Evolutionary conservation across 2,113 vertebrate species (phyloP).

Genomic region (Lagenorhynchus albirostris): DNA sequence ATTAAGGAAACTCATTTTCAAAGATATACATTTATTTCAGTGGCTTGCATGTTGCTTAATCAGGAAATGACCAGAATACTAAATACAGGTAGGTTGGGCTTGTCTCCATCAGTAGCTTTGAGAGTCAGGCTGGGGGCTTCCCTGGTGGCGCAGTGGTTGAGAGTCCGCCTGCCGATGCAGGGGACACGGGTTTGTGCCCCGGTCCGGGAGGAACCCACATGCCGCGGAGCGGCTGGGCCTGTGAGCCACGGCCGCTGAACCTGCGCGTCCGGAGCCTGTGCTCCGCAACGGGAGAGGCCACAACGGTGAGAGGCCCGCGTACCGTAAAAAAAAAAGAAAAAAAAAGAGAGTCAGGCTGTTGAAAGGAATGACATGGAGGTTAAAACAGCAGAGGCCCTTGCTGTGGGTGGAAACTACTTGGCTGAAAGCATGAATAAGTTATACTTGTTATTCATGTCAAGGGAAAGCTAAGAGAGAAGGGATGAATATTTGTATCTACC

Average conservation of each 20-base stretch:
- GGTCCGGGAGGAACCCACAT: too few species aligned
- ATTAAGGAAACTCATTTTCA: slow-evolving; percentile 77
- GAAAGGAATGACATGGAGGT: not conserved
- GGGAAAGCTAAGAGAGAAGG: slow-evolving; percentile 34
- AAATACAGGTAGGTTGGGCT: slow-evolving; percentile 30
- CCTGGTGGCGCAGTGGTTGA: too few species aligned
- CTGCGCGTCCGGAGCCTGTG: too few species aligned
- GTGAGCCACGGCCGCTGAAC: too few species aligned
- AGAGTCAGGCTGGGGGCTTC: not conserved
- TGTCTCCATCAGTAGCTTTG: slow-evolving; percentile 28
- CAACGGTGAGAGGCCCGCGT: too few species aligned
- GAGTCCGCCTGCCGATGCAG: too few species aligned
- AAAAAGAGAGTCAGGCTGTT: not conserved
- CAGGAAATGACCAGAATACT: slow-evolving; percentile 75
- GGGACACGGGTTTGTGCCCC: too few species aligned
- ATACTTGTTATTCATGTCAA: slow-evolving; percentile 55
- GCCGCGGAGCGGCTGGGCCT: too few species aligned
- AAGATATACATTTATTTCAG: slow-evolving; percentile 74
- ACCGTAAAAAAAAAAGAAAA: too few species aligned
- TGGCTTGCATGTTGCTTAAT: slow-evolving; percentile 61
- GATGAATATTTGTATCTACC: not conserved
- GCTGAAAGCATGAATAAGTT: slow-evolving; percentile 69
- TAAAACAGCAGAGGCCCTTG: slow-evolving; percentile 37
- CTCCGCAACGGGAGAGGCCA: too few species aligned
- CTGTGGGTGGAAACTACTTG: slow-evolving; percentile 58